phyloP scores from a whole-genome alignment of 2,113 vertebrate genomes.

The Halcyon malimbica region DNA sequence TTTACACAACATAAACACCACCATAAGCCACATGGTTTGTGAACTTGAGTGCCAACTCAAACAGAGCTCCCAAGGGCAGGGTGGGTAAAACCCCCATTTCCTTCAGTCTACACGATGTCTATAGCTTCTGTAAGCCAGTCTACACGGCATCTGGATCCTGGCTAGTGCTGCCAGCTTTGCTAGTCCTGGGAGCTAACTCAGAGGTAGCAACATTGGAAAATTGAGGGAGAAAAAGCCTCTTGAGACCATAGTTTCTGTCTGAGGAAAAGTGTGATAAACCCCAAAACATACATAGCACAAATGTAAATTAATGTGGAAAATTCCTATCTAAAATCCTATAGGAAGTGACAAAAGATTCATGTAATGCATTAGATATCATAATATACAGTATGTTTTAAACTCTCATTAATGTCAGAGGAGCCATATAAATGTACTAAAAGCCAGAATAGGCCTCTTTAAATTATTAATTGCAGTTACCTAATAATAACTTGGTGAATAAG shows the following conservation, averaged over 20 bases:
- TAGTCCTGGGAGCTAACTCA: not conserved
- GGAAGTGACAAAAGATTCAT: not conserved
- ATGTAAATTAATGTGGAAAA: not conserved
- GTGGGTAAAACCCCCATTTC: not conserved
- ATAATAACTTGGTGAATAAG: conserved; percentile 59
- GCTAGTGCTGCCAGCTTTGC: not conserved
- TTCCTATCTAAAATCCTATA: not conserved
- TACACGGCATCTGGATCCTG: fast-evolving
- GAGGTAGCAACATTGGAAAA: not conserved
- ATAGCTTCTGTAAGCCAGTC: not conserved
- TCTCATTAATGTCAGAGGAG: conserved; percentile 9
- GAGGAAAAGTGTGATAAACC: not conserved
- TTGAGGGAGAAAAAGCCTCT: not conserved
- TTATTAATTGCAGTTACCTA: conserved; percentile 68
- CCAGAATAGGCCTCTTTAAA: conserved; percentile 37
- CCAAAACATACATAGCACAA: not conserved
- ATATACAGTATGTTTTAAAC: conserved; percentile 11
- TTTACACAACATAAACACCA: not conserved
- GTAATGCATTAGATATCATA: not conserved
- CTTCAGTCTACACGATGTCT: too few relatives aligned
- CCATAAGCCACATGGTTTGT: not conserved
- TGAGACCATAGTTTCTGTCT: not conserved
- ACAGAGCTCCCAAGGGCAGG: not conserved
- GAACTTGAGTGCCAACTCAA: not conserved
- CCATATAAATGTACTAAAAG: conserved; percentile 43